Base-by-base conservation (phyloP, 2,113 vertebrate species). In the Chlorodrepanis virens region DNA sequence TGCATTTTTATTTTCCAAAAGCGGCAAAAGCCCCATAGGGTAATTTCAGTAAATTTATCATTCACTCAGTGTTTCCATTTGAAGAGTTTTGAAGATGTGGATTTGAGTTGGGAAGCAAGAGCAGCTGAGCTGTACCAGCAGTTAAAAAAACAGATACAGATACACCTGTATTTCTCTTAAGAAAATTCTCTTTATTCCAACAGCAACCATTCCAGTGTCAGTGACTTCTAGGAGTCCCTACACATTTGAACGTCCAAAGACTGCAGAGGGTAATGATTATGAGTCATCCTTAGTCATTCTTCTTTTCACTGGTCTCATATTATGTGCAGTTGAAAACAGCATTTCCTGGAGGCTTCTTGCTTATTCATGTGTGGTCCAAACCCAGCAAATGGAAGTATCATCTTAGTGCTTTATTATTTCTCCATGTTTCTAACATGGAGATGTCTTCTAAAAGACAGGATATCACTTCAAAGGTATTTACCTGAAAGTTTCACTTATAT, bases 191-290 rank as follows among this genome's bases (percentile, higher is more conserved):
- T 96, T 91, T 95, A 50, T 96, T 96, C 64, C 89, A 92, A 69
- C 89, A 94, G 77, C 89, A 70, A 22, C 86, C 49, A 44, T 76
- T 86, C 77, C 71, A 2, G 90, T 75, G 56, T 91, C 96, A 75
- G 40, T 89, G 71, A 71, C 92, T 81, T 56, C 83, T 94, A 95
- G 81, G 88, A 91, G 64, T 75, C 86, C 88, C 69, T 71, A 93
- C 64, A 69, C 40, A 44, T 50, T 70, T 59, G 91, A 94, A 53
- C 19, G 0, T 89, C 90, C 86, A 93, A 82, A 92, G 93, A 53
- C 94, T 70, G 23, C 95, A 89, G 80, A 91, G 95, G 96, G 96
- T 96, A 96, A 95, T 89, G 82, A 86, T 86, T 76, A 54, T 6
- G 12, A 83, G 52, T 53, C 29, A 50, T 56, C 64, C 91, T 70